Percentiles rank a stretch among this genome's conserved stretches.
Evolutionary conservation across 2,797 vertebrate species (phyloP).

Genomic region (Microctenopoma lineatum): DNA sequence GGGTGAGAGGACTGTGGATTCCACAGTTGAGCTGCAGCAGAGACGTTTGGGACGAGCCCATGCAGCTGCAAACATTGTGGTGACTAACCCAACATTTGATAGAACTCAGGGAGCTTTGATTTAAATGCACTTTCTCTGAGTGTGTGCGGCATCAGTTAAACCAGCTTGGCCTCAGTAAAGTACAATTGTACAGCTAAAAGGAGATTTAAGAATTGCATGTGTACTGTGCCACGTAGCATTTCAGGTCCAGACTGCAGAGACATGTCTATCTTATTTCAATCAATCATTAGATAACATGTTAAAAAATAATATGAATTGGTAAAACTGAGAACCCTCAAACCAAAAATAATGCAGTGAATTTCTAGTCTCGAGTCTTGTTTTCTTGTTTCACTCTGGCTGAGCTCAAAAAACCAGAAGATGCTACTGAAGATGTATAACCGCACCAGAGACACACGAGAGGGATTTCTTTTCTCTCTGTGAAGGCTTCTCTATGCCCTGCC

Average conservation of each 20-base stretch:
- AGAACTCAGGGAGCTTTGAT: slow-evolving; percentile 52
- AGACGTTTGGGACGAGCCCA: slow-evolving; percentile 32
- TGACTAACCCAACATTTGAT: slow-evolving; percentile 51
- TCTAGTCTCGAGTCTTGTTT: too few relatives aligned
- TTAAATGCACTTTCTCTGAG: slow-evolving; percentile 34
- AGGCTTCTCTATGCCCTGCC: background rate
- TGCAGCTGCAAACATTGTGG: slow-evolving; percentile 54
- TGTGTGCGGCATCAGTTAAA: slow-evolving; percentile 30
- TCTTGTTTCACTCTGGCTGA: too few relatives aligned
- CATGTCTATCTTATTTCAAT: slow-evolving; percentile 42
- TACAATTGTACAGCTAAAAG: slow-evolving; percentile 49
- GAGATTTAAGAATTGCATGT: slow-evolving; percentile 56
- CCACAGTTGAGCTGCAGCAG: slow-evolving; percentile 15
- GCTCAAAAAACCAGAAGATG: too few relatives aligned
- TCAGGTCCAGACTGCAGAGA: slow-evolving; percentile 46
- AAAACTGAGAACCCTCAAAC: too few relatives aligned
- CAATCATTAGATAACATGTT: background rate
- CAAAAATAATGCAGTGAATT: too few relatives aligned
- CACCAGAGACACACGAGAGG: too few relatives aligned
- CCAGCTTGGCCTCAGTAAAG: slow-evolving; percentile 39
- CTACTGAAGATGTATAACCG: too few relatives aligned
- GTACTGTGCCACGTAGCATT: slow-evolving; percentile 54
- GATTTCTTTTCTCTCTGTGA: background rate
- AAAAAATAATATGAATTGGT: too few relatives aligned
- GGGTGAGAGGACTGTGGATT: background rate